Evolutionary conservation across 2,113 vertebrate genomes (phyloP).

Genomic region (Notarius quadriscutis): DNA sequence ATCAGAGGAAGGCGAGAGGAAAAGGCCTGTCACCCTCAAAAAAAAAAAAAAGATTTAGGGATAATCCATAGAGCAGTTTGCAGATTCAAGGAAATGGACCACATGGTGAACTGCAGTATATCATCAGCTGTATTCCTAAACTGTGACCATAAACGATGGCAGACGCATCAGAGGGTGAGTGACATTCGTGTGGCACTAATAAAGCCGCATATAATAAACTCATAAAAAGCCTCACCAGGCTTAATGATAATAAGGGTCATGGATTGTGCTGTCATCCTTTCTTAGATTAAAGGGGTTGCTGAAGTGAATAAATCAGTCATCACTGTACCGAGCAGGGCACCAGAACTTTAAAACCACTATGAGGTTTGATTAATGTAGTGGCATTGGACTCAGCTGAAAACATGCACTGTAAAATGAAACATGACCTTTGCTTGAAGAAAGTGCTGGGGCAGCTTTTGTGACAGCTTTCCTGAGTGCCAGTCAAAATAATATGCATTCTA

Average conservation of each 20-base stretch:
- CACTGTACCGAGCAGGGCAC: constrained; percentile 1
- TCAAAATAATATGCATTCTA: background rate
- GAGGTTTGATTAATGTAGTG: constrained; percentile 38
- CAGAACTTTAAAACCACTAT: constrained; percentile 28
- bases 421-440: constrained; percentile 43
- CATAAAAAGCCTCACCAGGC: constrained; percentile 46
- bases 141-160: constrained; percentile 31
- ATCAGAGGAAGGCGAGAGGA: background rate
- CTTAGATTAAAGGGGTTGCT: constrained; percentile 28
- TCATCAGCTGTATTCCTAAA: constrained; percentile 38
- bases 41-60: constrained; percentile 16
- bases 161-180: constrained; percentile 25
- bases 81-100: constrained; percentile 11
- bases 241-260: constrained; percentile 34
- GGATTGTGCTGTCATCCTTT: constrained; percentile 5
- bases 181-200: constrained; percentile 47
- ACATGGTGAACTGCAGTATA: constrained; percentile 33
- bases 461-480: background rate
- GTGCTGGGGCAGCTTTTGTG: constrained; percentile 14
- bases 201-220: constrained; percentile 50
- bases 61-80: constrained; percentile 37
- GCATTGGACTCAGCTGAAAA: constrained; percentile 22
- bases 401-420: constrained; percentile 41
- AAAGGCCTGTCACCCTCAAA: background rate
- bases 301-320: constrained; percentile 48